These are phyloP conservation scores for Anguilla pacifica DNA, from an alignment of 2,797 vertebrate species.

Conservation along the genomic window DNA sequence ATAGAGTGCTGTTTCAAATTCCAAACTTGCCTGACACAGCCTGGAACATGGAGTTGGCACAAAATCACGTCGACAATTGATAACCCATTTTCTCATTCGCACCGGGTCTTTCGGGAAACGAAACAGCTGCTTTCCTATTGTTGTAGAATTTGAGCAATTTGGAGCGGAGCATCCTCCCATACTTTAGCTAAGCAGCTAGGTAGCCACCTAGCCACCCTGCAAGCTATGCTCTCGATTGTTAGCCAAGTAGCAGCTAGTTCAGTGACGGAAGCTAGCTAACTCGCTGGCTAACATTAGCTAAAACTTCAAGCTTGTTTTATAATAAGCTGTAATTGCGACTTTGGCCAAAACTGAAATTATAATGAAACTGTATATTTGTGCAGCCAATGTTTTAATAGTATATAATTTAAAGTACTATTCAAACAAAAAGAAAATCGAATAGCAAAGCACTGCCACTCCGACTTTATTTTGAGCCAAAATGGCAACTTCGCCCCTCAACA, in stretches of 20 bases:
- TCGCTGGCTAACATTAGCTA: conserved; percentile 27
- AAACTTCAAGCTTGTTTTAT: conserved; percentile 29
- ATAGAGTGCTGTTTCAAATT: background rate
- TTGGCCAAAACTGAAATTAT: background rate
- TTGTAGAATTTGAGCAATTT: conserved; percentile 79
- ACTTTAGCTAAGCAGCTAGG: conserved; percentile 9
- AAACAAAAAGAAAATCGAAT: conserved; percentile 29
- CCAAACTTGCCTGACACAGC: conserved; percentile 73
- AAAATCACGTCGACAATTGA: conserved; percentile 78
- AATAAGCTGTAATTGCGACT: background rate
- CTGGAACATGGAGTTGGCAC: conserved; percentile 78
- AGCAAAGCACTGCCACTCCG: conserved; percentile 55
- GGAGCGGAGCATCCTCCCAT: conserved; percentile 83
- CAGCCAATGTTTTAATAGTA: background rate
- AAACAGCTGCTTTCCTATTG: conserved; percentile 78
- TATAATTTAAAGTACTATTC: background rate
- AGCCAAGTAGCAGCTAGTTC: conserved; percentile 29
- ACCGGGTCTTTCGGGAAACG: conserved; percentile 77
- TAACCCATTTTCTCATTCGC: conserved; percentile 77
- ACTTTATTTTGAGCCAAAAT: conserved; percentile 85
- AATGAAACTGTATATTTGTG: background rate
- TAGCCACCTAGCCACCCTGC: background rate
- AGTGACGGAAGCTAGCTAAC: background rate
- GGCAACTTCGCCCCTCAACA: conserved; percentile 59
- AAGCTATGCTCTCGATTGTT: background rate